phyloP scores from a whole-genome alignment of 2,113 vertebrate species.

The Copsychus sechellarum region DNA sequence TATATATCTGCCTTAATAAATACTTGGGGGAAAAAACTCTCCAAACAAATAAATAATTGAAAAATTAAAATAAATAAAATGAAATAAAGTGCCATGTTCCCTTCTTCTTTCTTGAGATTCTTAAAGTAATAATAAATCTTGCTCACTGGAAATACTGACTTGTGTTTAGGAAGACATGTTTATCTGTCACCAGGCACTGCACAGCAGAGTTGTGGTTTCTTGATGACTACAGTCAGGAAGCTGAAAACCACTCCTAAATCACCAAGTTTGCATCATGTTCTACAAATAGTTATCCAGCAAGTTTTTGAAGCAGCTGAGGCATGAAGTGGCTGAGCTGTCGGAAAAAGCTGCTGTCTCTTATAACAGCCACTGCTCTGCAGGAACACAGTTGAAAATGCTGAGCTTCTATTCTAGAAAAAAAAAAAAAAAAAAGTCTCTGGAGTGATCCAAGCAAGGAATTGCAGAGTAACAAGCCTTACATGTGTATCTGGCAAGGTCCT shows the following conservation, averaged over 20 bases:
- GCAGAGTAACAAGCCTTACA: not conserved
- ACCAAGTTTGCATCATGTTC: slow-evolving; percentile 53
- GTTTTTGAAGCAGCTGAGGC: slow-evolving; percentile 32
- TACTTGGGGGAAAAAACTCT: not conserved
- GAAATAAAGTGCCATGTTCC: not conserved
- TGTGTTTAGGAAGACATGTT: slow-evolving; percentile 21
- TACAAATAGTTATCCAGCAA: slow-evolving; percentile 55
- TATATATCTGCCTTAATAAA: not conserved
- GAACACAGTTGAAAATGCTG: not conserved
- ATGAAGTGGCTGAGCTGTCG: slow-evolving; percentile 28
- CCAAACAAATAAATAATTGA: not conserved
- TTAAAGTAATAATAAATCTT: not conserved
- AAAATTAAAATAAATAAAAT: not conserved
- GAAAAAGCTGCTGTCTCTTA: not conserved
- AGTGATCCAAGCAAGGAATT: not conserved
- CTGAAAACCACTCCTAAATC: slow-evolving; percentile 56
- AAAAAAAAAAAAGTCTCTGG: not conserved
- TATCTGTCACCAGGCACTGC: slow-evolving; percentile 36
- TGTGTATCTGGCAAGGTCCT: slow-evolving; percentile 25
- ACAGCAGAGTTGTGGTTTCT: slow-evolving; percentile 30
- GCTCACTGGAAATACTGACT: slow-evolving; percentile 9
- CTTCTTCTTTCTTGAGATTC: not conserved
- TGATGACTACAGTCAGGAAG: slow-evolving; percentile 46
- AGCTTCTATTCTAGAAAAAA: not conserved
- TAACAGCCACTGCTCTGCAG: not conserved